Conservation (phyloP, 2,113 vertebrate species). For the Panurus biarmicus region DNA sequence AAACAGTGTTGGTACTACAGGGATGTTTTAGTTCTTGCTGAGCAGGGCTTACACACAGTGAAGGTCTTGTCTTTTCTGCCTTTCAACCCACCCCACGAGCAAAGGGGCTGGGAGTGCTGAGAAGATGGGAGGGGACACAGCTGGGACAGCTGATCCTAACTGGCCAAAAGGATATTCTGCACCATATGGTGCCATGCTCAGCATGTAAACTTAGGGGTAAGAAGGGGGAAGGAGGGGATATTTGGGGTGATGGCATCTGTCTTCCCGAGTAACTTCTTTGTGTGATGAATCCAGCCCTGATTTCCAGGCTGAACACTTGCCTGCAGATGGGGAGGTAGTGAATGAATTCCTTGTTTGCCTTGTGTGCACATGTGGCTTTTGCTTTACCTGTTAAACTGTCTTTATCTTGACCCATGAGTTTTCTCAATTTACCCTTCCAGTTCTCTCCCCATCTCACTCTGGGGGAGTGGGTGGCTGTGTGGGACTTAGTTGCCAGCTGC, state of each 20-base stretch:
- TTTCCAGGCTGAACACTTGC: background rate
- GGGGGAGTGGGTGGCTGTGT: background rate
- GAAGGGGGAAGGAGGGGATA: background rate
- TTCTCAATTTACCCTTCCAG: background rate
- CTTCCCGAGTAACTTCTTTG: background rate
- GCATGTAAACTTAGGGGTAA: background rate
- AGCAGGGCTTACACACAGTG: background rate
- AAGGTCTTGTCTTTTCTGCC: background rate
- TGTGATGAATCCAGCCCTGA: background rate
- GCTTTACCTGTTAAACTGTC: background rate
- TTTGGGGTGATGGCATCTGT: background rate
- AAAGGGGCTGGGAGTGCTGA: background rate
- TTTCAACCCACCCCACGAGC: background rate
- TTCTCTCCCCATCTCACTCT: background rate
- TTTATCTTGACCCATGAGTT: background rate
- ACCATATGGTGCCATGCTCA: background rate
- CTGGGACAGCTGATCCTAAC: background rate
- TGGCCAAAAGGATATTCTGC: background rate
- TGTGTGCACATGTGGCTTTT: background rate
- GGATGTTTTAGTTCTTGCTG: background rate
- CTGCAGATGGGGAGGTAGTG: background rate
- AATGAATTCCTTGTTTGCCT: background rate
- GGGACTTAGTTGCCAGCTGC: background rate
- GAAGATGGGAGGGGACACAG: background rate
- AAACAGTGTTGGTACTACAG: background rate